phyloP scores from a whole-genome alignment of 1,140 invertebrate species.

The Cheumatopsyche charites region DNA sequence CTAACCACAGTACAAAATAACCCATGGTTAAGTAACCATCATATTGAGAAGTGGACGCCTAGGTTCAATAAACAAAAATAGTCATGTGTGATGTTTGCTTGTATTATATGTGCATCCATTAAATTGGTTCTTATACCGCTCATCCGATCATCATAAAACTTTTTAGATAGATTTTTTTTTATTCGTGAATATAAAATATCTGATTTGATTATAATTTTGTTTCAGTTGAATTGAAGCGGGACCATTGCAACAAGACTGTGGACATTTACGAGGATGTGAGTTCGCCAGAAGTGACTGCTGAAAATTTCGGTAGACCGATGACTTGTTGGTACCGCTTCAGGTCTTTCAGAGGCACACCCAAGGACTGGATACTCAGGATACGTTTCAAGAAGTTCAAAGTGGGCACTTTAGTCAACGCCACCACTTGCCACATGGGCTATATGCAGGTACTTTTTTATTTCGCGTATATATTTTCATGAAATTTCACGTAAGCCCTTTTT shows the following conservation, averaged over 20 bases:
- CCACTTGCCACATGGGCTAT: constrained; percentile 82
- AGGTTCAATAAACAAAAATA: not conserved
- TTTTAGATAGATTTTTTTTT: too few species aligned
- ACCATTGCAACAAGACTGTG: constrained; percentile 90
- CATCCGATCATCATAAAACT: too few species aligned
- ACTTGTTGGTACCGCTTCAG: constrained; percentile 89
- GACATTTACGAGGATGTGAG: constrained; percentile 90
- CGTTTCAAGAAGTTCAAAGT: constrained; percentile 93
- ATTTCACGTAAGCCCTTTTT: too few species aligned
- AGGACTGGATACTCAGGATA: constrained; percentile 87
- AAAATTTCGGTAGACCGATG: constrained; percentile 80
- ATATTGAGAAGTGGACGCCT: not conserved
- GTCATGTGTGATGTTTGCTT: not conserved
- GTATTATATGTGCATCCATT: too few species aligned
- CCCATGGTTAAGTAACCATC: too few species aligned
- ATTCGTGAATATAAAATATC: too few species aligned
- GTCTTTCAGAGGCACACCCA: constrained; percentile 78
- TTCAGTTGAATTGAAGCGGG: constrained; percentile 69
- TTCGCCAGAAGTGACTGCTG: constrained; percentile 81
- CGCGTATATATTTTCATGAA: too few species aligned
- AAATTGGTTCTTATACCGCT: too few species aligned
- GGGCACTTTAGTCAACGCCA: constrained; percentile 82
- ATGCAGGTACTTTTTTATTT: constrained; percentile 72
- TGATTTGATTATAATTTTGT: constrained; percentile 1
- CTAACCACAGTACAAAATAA: too few species aligned